Evolutionary conservation across 2,113 vertebrate species (phyloP), one percentile per base, ranked within the genome.

Genomic region (Telmatochromis sp.): DNA sequence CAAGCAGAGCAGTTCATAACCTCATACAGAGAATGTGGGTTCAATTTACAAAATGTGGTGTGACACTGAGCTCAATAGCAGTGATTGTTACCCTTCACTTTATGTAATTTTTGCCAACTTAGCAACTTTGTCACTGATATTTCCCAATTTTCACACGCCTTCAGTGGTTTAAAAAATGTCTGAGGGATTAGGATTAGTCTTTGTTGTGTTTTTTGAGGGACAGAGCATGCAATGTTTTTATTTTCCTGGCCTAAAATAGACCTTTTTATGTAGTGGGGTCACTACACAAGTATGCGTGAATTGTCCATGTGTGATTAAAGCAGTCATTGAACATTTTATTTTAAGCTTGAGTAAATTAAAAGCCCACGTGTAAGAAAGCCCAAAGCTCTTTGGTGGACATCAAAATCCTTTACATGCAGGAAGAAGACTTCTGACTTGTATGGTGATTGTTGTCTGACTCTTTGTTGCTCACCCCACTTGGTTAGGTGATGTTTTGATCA

Each of bases 11-110:
- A 33, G 37, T 84, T 80, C 78, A 80, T 58, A 68, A 83, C 51
- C 37, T 19, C 51, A 33, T 10, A 28, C 42, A 21, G 33, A 33
- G 80, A 80, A 6, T 28, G 75, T 57, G 82, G 58, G 58, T 37
- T 57, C n/a, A 45, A n/a, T 85, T 89, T 75, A 50, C 55, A 51
- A 71, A 81, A 73, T 71, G 84, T 28, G 60, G 60, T 57, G 47
- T 19, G 26, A 78, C 71, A 13, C 45, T 19, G 45, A 19, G 15
- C 71, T 78, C 45, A 50, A 9, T 0, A 31, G 71, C 15, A 78
- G 1, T 28, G 9, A 19, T 78, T 45, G 7, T 50, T 75, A 45
- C 71, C 14, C 14, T 75, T 47, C 40, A 47, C 23, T 73, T 73
- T 73, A 45, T 26, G 5, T 73, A 45, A 73, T 17, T 17, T 42